These are phyloP conservation scores for Urocolius indicus DNA, from an alignment of 2,113 vertebrate genomes.

Conservation along the genomic window DNA sequence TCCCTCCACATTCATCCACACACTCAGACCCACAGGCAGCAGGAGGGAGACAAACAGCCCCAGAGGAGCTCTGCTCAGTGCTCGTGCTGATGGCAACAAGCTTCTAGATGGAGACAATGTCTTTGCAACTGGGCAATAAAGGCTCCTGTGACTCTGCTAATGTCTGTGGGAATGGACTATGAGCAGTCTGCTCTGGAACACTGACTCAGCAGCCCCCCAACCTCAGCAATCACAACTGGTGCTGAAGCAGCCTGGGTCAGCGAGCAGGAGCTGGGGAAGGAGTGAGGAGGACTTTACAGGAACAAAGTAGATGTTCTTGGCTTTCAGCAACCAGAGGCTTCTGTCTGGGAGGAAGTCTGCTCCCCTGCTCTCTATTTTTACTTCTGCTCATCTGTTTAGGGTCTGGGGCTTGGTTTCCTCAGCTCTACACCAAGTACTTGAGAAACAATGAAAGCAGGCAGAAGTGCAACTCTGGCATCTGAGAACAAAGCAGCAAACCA, in stretches of 20 bases:
- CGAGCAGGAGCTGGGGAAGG: not conserved
- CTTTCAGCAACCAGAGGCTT: not conserved
- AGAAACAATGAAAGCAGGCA: constrained; percentile 20
- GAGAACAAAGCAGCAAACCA: not conserved
- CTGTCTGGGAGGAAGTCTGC: constrained; percentile 26
- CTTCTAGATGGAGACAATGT: not conserved
- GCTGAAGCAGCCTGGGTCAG: rapidly evolving
- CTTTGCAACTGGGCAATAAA: not conserved
- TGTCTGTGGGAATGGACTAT: rapidly evolving
- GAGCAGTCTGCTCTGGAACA: not conserved
- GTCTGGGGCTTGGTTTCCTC: constrained; percentile 50
- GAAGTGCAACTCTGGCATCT: not conserved
- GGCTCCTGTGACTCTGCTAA: not conserved
- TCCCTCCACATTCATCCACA: no score
- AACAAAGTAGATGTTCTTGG: not conserved
- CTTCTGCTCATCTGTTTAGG: not conserved
- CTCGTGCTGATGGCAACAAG: rapidly evolving
- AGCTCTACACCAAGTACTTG: not conserved
- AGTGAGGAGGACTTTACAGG: not conserved
- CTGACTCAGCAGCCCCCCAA: not conserved
- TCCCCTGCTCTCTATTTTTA: constrained; percentile 48
- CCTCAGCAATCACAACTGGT: not conserved
- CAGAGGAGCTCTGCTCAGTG: not conserved
- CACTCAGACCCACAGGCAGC: not conserved
- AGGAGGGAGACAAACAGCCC: not conserved